Evolutionary conservation across 2,113 vertebrate species (phyloP).

Genomic region (Petaurus breviceps): DNA sequence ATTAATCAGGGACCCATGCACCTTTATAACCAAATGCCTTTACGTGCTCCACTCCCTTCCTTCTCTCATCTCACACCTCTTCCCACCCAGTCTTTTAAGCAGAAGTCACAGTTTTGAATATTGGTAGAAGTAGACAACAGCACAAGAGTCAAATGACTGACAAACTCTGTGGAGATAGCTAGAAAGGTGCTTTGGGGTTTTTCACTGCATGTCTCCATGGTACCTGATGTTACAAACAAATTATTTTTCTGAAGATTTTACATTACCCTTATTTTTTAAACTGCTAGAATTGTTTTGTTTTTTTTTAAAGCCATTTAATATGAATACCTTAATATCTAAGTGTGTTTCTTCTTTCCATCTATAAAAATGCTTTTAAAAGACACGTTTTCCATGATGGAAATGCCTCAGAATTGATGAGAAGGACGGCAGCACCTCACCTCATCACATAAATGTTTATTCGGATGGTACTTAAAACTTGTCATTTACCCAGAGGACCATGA

Average conservation of each 20-base stretch:
- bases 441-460: constrained; percentile 32
- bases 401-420: not conserved
- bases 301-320: not conserved
- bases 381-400: not conserved
- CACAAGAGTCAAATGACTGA: not conserved
- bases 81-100: not conserved
- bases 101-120: not conserved
- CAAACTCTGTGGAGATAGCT: not conserved
- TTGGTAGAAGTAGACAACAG: not conserved
- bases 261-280: constrained; percentile 35
- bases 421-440: not conserved
- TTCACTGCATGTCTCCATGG: constrained; percentile 48
- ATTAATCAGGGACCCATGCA: not conserved
- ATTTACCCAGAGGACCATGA: not conserved
- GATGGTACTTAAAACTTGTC: not conserved
- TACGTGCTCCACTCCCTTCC: not conserved
- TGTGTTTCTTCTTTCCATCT: constrained; percentile 39
- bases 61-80: not conserved
- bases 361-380: not conserved
- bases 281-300: not conserved
- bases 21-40: not conserved
- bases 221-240: constrained; percentile 23
- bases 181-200: not conserved
- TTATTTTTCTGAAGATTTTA: constrained; percentile 31
- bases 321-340: not conserved